These are phyloP conservation scores for Muraenolepis orangiensis DNA, from an alignment of 2,797 vertebrate genomes.

Conservation along the genomic window DNA sequence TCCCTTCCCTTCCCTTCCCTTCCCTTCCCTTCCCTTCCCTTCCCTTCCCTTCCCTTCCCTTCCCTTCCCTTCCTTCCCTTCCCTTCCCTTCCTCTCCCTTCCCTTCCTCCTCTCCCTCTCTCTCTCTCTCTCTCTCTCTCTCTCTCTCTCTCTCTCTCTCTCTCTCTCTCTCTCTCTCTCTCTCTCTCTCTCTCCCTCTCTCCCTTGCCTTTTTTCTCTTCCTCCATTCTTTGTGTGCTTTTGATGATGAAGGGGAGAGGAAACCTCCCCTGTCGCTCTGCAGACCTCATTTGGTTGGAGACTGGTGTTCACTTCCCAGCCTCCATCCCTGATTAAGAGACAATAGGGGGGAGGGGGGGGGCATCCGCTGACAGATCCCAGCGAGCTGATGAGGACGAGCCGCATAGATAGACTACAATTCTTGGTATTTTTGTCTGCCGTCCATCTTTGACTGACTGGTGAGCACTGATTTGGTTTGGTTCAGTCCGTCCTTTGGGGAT, in stretches of 20 bases:
- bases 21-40: too few relatives aligned
- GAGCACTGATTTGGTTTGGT: too few relatives aligned
- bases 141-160: too few relatives aligned
- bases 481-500: too few relatives aligned
- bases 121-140: too few relatives aligned
- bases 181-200: too few relatives aligned
- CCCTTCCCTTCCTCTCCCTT: too few relatives aligned
- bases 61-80: not conserved
- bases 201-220: not conserved
- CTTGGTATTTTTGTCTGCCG: too few relatives aligned
- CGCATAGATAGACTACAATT: conserved; percentile 30
- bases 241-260: conserved; percentile 44
- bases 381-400: conserved; percentile 37
- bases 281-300: conserved; percentile 37
- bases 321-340: conserved; percentile 45
- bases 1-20: too few relatives aligned
- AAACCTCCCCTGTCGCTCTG: conserved; percentile 52
- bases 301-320: conserved; percentile 49
- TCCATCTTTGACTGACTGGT: too few relatives aligned
- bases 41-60: too few relatives aligned
- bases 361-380: conserved; percentile 30
- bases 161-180: not conserved
- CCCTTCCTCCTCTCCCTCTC: too few relatives aligned
- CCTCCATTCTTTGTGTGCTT: not conserved
- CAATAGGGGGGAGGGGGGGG: conserved; percentile 15